A percentile compares a stretch with the other conserved stretches of the same genome.
Conservation (phyloP, 2,113 vertebrate species). For the Monopterus albus region DNA sequence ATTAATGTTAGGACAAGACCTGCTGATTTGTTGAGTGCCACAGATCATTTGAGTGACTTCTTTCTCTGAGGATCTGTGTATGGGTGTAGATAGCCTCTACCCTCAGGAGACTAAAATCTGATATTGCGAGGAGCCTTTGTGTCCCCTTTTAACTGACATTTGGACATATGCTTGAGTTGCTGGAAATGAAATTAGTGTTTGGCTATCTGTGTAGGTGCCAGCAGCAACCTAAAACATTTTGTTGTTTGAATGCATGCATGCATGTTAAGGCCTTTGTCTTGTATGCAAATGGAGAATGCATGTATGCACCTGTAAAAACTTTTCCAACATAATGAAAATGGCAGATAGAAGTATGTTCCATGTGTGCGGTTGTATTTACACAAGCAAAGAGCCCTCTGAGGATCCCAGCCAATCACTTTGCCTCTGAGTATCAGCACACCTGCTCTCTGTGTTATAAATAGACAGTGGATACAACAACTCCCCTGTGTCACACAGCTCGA, state of each 20-base stretch:
- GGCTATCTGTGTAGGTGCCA: not conserved
- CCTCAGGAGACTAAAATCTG: constrained; percentile 16
- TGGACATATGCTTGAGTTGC: constrained; percentile 23
- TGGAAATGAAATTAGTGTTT: constrained; percentile 9
- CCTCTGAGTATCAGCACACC: constrained; percentile 47
- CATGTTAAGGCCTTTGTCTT: not conserved
- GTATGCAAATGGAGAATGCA: not conserved
- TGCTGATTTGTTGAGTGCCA: constrained; percentile 2
- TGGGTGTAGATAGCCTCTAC: not conserved
- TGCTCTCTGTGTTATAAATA: constrained; percentile 68
- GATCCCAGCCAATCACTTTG: constrained; percentile 51
- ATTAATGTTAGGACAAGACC: constrained; percentile 9
- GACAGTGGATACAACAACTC: constrained; percentile 60
- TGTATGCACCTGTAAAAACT: not conserved
- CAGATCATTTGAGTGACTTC: constrained; percentile 4
- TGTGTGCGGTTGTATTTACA: constrained; percentile 20
- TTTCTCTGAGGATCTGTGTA: constrained; percentile 10
- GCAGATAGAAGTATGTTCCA: not conserved
- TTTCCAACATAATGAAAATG: no score
- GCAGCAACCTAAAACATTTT: not conserved
- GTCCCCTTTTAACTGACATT: constrained; percentile 14
- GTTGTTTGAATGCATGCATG: not conserved
- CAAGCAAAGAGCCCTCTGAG: constrained; percentile 23
- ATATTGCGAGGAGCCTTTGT: constrained; percentile 6
- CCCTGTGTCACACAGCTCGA: constrained; percentile 39